Conservation (phyloP, 2,888 invertebrate species). For the Poecilus cupreus region DNA sequence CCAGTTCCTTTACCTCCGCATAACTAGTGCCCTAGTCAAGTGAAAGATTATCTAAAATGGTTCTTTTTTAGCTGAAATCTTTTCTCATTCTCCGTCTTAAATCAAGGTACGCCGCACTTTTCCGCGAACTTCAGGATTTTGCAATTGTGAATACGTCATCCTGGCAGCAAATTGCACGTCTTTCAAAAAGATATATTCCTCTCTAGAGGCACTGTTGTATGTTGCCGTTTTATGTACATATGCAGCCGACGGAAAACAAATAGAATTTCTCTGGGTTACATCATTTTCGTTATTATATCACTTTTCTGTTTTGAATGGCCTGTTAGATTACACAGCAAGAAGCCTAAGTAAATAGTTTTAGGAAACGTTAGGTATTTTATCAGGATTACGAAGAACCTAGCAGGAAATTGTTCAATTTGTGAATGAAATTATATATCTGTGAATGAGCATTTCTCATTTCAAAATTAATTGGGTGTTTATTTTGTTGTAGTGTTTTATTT, state of each 20-base stretch:
- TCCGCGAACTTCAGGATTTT: neutral
- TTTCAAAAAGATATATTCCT: neutral
- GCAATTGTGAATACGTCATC: neutral
- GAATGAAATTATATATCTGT: no score
- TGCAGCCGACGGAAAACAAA: neutral
- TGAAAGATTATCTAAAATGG: no score
- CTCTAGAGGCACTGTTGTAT: neutral
- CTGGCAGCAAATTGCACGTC: neutral
- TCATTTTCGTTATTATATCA: neutral
- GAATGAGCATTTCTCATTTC: no score
- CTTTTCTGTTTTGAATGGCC: neutral
- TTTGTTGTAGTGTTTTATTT: no score
- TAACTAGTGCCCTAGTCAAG: no score
- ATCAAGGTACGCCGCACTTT: neutral
- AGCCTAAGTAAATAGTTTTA: neutral
- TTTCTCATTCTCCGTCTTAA: neutral
- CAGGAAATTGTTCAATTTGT: neutral
- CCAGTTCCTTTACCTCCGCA: no score
- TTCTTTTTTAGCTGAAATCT: neutral
- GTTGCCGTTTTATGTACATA: neutral
- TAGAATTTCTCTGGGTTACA: neutral
- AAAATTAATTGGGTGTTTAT: no score
- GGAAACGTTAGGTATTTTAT: neutral
- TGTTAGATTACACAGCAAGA: neutral
- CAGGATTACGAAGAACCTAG: neutral